Conservation (phyloP, 2,888 invertebrate genomes). For the Diarsia brunnea region DNA sequence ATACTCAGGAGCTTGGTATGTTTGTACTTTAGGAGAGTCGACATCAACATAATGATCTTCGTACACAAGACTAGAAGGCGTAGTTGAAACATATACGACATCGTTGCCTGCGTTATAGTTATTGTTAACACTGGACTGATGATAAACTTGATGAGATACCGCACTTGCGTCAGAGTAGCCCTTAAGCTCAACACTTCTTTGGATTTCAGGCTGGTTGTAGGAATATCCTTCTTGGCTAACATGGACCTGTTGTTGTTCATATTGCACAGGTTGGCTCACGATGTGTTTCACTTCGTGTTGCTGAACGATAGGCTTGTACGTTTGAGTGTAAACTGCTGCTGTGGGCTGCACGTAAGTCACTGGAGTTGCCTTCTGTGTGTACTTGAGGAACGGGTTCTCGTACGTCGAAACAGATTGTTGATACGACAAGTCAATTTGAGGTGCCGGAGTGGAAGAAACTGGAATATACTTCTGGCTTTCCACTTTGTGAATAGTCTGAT, state of each 20-base stretch:
- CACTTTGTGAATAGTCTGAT: constrained; percentile 83
- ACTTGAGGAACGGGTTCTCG: constrained; percentile 83
- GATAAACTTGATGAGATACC: constrained; percentile 86
- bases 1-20: constrained; percentile 77
- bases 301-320: constrained; percentile 79
- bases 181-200: constrained; percentile 78
- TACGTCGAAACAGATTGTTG: constrained; percentile 74
- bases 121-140: constrained; percentile 73
- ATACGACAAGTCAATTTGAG: constrained; percentile 75
- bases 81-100: constrained; percentile 80
- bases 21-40: constrained; percentile 75
- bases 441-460: constrained; percentile 76
- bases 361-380: constrained; percentile 77
- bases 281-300: constrained; percentile 79
- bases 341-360: constrained; percentile 79
- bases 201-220: constrained; percentile 85
- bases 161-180: constrained; percentile 84
- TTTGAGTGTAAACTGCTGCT: constrained; percentile 78
- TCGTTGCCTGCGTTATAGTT: constrained; percentile 77
- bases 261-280: constrained; percentile 75
- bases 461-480: constrained; percentile 75
- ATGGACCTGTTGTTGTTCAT: constrained; percentile 74
- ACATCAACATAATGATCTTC: constrained; percentile 84
- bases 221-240: constrained; percentile 79
- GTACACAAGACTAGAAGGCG: constrained; percentile 82